phyloP scores from a whole-genome alignment of 2,113 vertebrate species.

The Ochotona curzoniae region DNA sequence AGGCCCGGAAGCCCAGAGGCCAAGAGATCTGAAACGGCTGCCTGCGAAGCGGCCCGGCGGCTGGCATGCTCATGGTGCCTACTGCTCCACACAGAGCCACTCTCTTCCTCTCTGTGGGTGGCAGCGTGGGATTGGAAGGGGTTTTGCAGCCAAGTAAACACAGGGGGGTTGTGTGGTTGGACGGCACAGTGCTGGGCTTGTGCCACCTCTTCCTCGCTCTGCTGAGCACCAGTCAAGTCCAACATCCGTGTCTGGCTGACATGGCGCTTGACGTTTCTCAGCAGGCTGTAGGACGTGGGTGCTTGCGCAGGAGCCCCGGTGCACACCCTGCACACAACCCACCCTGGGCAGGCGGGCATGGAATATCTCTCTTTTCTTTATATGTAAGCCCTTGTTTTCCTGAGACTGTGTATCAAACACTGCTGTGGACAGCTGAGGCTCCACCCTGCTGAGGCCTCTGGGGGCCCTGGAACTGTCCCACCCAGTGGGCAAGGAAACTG shows the following conservation, averaged over 20 bases:
- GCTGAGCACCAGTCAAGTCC: slow-evolving; percentile 56
- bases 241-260: slow-evolving; percentile 5
- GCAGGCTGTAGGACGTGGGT: background rate
- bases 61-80: background rate
- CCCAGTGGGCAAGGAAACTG: background rate
- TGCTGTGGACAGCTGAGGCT: too few species aligned
- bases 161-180: slow-evolving; percentile 29
- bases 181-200: background rate
- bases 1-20: background rate
- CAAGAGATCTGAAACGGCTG: background rate
- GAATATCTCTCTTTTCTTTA: background rate
- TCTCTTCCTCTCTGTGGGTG: slow-evolving; percentile 35
- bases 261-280: slow-evolving; percentile 45
- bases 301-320: background rate
- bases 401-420: background rate
- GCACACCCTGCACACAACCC: background rate
- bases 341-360: background rate
- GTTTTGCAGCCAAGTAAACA: slow-evolving; percentile 48
- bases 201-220: slow-evolving; percentile 9
- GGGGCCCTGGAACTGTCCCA: background rate
- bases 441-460: background rate
- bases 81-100: slow-evolving; percentile 65
- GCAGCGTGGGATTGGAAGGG: background rate
- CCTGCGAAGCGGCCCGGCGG: background rate
- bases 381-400: background rate